Conservation (phyloP, 2,888 invertebrate species). For the Maniola hyperantus region DNA sequence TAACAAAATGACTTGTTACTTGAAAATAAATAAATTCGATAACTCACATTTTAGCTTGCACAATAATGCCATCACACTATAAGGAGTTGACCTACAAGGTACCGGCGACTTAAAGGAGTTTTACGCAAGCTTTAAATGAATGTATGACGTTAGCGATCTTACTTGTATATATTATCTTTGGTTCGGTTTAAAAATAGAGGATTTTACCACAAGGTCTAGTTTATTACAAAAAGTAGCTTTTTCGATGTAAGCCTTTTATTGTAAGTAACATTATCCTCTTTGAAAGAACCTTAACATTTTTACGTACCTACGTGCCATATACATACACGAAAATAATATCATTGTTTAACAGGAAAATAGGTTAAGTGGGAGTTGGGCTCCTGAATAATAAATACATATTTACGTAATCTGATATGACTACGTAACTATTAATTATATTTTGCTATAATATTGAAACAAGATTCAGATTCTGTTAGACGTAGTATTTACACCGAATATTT, state of each 20-base stretch:
- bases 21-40: too few species aligned
- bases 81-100: too few species aligned
- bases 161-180: too few species aligned
- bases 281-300: constrained; percentile 1
- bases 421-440: too few species aligned
- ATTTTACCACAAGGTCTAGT: too few species aligned
- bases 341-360: neutral
- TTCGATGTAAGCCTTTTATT: constrained; percentile 2
- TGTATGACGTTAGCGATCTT: too few species aligned
- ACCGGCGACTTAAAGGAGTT: too few species aligned
- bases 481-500: neutral
- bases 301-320: neutral
- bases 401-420: neutral
- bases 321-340: constrained; percentile 8
- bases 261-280: constrained; percentile 10
- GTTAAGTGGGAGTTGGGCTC: constrained; percentile 6
- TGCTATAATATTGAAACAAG: too few species aligned
- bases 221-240: neutral
- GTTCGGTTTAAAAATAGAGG: neutral
- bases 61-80: too few species aligned
- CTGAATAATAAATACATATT: constrained; percentile 8
- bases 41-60: too few species aligned
- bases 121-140: too few species aligned
- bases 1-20: too few species aligned
- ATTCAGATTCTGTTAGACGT: neutral